Evolutionary conservation across 1,140 invertebrate species (phyloP), one percentile per base, ranked within the genome.

Genomic region (Drosophila bocki): DNA sequence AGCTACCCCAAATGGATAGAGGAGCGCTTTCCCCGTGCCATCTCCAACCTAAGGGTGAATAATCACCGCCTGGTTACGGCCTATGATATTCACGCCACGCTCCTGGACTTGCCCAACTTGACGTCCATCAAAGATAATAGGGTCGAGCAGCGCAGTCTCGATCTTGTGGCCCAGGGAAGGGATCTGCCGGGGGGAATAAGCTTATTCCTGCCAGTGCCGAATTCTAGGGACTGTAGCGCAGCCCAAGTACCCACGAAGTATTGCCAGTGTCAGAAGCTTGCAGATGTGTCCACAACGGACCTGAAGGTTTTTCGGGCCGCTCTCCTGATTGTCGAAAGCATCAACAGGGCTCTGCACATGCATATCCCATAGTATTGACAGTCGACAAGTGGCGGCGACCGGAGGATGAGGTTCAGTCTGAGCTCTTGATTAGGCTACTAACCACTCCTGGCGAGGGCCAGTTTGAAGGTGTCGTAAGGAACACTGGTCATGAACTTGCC

Each of bases 31-130:
- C 94, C n/a, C n/a, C n/a, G n/a, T n/a, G n/a, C 95, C 1, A 94
- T 94, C 47, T 75, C 93, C 29, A 97, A 97, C 82, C 86, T 99
- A 6, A 93, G 93, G 60, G 82, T 82, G 7, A 99, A 99, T 79
- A 93, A 93, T 13, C 94, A 94, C 63, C 94, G 96, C 29, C 93
- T 98, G 19, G 96, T 95, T 0, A 97, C 96, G 11, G 95, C 97
- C 0, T 98, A 95, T 91, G 97, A 98, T 92, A 86, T 98, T 3
- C 95, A 98, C 85, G 95, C 96, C 63, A 95, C 94, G 2, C 71
- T 93, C 0, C 3, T 44, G 13, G 57, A 61, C 32, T 15, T 78
- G 3, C 22, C 48, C 3, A 33, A 69, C 3, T 9, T 78, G 8
- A 17, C 19, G 1, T 35, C 62, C 0, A 57, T 77, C 22, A n/a